phyloP scores from a whole-genome alignment of 1,140 invertebrate species.

The Drosophila pseudoananassae region DNA sequence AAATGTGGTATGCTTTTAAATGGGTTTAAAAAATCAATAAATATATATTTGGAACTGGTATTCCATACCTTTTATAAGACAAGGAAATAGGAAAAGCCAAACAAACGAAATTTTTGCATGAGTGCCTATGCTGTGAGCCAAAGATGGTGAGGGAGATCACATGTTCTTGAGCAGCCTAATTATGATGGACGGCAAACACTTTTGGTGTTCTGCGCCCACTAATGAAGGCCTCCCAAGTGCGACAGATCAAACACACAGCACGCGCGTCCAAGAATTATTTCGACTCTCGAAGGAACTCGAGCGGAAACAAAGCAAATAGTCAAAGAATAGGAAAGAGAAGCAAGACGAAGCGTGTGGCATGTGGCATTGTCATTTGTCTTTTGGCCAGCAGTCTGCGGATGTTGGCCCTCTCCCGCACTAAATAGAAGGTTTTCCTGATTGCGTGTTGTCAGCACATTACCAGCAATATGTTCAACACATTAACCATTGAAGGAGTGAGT shows the following conservation, averaged over 20 bases:
- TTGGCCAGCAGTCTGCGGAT: conserved; percentile 16
- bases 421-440: conserved; percentile 36
- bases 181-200: conserved; percentile 75
- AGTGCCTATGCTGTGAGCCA: not conserved
- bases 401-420: conserved; percentile 12
- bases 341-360: conserved; percentile 48
- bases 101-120: conserved; percentile 30
- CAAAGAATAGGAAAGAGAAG: conserved; percentile 18
- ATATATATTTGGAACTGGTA: too few species aligned
- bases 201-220: conserved; percentile 62
- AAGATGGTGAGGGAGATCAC: conserved; percentile 3
- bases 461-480: conserved; percentile 76
- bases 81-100: conserved; percentile 1
- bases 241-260: conserved; percentile 60
- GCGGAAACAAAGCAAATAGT: conserved; percentile 62
- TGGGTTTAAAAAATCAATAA: too few species aligned
- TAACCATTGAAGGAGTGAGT: conserved; percentile 32
- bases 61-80: too few species aligned
- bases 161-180: conserved; percentile 49
- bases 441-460: conserved; percentile 79
- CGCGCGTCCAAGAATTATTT: conserved; percentile 42
- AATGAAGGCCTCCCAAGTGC: conserved; percentile 74
- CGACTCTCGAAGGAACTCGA: conserved; percentile 33
- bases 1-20: not conserved
- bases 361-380: conserved; percentile 76